A percentile compares a stretch with the other conserved stretches of the same genome.
These are phyloP conservation scores for Cossypha niveicapilla DNA, from an alignment of 2,797 vertebrate genomes.

Conservation along the genomic window DNA sequence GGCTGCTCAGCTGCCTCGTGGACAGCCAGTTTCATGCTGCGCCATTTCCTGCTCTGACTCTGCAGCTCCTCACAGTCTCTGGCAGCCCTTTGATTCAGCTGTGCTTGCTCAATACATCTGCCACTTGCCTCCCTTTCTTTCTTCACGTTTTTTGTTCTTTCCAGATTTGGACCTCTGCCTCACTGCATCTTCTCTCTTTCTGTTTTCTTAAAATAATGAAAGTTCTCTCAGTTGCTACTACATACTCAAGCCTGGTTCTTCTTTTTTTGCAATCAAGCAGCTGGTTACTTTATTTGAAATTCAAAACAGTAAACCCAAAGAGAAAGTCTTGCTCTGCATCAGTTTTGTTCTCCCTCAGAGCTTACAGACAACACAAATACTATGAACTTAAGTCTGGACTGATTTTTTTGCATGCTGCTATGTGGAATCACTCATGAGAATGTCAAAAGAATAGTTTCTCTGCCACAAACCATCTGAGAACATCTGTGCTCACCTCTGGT, in stretches of 20 bases:
- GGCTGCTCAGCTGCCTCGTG: slow-evolving; percentile 56
- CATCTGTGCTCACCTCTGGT: neutral
- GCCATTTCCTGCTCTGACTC: slow-evolving; percentile 56
- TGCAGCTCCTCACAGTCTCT: slow-evolving; percentile 41
- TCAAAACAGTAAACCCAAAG: neutral
- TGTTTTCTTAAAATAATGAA: slow-evolving; percentile 37
- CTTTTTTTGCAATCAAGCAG: neutral
- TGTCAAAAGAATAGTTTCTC: neutral
- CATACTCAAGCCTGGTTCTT: slow-evolving; percentile 1
- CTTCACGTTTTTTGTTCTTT: slow-evolving; percentile 48
- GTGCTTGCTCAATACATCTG: slow-evolving; percentile 56
- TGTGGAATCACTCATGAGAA: neutral
- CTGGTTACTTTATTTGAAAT: slow-evolving; percentile 22
- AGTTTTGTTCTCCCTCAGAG: neutral
- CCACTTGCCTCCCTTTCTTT: slow-evolving; percentile 47
- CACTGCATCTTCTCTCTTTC: slow-evolving; percentile 12
- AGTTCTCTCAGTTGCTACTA: slow-evolving; percentile 21
- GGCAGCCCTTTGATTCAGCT: slow-evolving; percentile 61
- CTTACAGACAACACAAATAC: neutral
- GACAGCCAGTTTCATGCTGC: slow-evolving; percentile 49
- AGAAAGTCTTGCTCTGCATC: neutral
- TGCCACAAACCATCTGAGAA: neutral
- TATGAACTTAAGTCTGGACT: neutral
- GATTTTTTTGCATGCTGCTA: neutral
- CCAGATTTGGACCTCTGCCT: slow-evolving; percentile 56